Evolutionary conservation across 2,797 vertebrate species (phyloP).

Genomic region (Mastacembelus armatus): DNA sequence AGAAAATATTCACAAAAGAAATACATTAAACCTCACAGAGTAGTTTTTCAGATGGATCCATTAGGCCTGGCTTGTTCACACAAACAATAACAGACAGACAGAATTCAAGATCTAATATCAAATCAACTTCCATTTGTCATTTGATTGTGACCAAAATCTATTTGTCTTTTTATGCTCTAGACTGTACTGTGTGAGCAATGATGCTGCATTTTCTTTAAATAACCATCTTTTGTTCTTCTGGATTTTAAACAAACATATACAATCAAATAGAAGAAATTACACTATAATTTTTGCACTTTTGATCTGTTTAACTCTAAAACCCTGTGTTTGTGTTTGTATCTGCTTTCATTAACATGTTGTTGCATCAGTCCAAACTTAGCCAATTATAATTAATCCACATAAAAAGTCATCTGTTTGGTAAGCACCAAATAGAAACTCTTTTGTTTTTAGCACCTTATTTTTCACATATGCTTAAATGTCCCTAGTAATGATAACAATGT

Average conservation of each 20-base stretch:
- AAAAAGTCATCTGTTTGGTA: too few species aligned
- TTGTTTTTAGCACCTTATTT: too few species aligned
- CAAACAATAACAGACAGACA: not conserved
- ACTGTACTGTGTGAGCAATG: not conserved
- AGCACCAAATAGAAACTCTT: too few species aligned
- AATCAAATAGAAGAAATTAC: not conserved
- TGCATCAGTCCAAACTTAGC: not conserved
- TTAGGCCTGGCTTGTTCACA: not conserved
- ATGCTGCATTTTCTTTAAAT: not conserved
- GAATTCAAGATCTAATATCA: not conserved
- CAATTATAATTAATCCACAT: too few species aligned
- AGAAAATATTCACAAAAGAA: slow-evolving; percentile 32
- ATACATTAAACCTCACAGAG: not conserved
- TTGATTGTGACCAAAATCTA: not conserved
- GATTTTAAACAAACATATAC: not conserved
- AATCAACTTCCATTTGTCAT: not conserved
- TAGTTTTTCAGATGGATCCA: not conserved
- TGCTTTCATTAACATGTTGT: slow-evolving; percentile 6
- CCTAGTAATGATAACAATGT: too few species aligned
- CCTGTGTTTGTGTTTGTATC: slow-evolving; percentile 1
- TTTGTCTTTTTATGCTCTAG: not conserved
- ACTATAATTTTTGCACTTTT: not conserved
- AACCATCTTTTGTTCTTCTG: not conserved
- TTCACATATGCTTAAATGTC: too few species aligned
- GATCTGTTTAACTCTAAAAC: not conserved